Evolutionary conservation across 2,888 invertebrate species (phyloP).

Genomic region (Agrypnus murinus): DNA sequence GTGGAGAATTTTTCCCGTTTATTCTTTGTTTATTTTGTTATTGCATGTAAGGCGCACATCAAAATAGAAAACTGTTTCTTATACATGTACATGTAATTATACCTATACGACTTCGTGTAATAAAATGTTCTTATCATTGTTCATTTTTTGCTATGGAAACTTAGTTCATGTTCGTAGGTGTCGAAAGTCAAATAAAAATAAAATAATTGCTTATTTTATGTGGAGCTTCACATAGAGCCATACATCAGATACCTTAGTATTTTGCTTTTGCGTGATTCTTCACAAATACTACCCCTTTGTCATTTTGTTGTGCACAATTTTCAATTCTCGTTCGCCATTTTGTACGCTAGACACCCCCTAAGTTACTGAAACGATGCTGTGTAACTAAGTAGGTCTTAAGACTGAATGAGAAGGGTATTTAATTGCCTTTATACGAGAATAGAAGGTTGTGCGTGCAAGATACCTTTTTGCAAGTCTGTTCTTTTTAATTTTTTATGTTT

Average conservation of each 20-base stretch:
- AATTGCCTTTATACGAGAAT: constrained; percentile 2
- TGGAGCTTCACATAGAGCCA: neutral
- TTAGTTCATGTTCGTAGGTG: neutral
- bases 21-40: too few species aligned
- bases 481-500: too few species aligned
- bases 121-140: neutral
- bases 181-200: neutral
- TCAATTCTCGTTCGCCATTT: constrained; percentile 5
- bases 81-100: neutral
- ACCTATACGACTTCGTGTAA: neutral
- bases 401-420: constrained; percentile 7
- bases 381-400: constrained; percentile 3
- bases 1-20: too few species aligned
- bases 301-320: neutral
- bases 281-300: constrained; percentile 12
- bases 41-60: too few species aligned
- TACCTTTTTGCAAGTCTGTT: neutral
- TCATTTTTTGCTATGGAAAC: neutral
- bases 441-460: neutral
- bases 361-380: constrained; percentile 1
- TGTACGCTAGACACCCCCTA: neutral
- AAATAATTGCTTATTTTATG: constrained; percentile 5
- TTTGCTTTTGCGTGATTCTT: constrained; percentile 1
- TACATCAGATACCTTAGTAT: neutral
- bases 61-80: too few species aligned